Evolutionary conservation across 2,888 invertebrate genomes (phyloP).

Genomic region (Oxycera nigricornis): DNA sequence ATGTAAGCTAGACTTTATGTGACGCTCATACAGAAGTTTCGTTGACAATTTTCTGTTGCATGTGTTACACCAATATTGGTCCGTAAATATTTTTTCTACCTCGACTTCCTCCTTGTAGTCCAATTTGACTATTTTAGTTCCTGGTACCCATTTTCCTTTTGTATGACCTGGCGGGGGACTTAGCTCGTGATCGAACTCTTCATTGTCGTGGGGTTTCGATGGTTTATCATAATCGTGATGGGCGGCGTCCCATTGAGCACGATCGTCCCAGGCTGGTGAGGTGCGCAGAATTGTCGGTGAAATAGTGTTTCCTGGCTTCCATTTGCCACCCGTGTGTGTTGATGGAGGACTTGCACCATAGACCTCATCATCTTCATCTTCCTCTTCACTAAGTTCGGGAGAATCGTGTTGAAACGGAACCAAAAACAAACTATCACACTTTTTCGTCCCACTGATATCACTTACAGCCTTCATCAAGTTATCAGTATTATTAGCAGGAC

Average conservation of each 20-base stretch:
- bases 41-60: slow-evolving; percentile 80
- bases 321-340: slow-evolving; percentile 73
- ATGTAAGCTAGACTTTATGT: slow-evolving; percentile 77
- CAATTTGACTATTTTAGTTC: slow-evolving; percentile 67
- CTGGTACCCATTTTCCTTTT: slow-evolving; percentile 84
- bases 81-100: slow-evolving; percentile 57
- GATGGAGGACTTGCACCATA: slow-evolving; percentile 61
- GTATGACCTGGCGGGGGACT: slow-evolving; percentile 75
- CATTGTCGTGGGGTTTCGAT: slow-evolving; percentile 49
- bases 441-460: slow-evolving; percentile 68
- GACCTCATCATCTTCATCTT: slow-evolving; percentile 62
- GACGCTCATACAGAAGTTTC: slow-evolving; percentile 76
- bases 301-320: slow-evolving; percentile 69
- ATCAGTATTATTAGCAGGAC: slow-evolving; percentile 54
- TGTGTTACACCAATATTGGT: slow-evolving; percentile 81
- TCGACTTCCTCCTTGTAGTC: slow-evolving; percentile 64
- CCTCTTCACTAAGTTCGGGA: slow-evolving; percentile 54
- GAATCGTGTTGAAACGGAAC: slow-evolving; percentile 55
- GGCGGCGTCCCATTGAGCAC: slow-evolving; percentile 44
- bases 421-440: slow-evolving; percentile 63
- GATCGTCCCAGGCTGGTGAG: slow-evolving; percentile 66
- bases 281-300: slow-evolving; percentile 43
- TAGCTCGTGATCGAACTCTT: slow-evolving; percentile 62
- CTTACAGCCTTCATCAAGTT: slow-evolving; percentile 72
- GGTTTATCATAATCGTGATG: slow-evolving; percentile 48